Base-by-base conservation (phyloP, 35 echinoderm and acorn worm species). In the Ophiothrix spiculata region DNA sequence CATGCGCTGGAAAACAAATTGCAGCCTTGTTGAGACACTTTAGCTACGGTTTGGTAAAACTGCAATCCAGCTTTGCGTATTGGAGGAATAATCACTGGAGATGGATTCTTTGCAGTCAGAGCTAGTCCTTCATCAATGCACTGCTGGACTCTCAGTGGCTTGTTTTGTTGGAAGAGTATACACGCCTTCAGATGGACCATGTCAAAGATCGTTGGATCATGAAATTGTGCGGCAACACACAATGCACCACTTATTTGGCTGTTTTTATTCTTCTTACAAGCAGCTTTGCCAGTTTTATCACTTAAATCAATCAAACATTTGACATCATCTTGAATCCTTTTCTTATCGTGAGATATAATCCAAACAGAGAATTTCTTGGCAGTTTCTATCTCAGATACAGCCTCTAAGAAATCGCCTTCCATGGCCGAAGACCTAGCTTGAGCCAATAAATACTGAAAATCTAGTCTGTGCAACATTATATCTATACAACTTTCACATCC, bases 401-500 rank as follows among this genome's bases (percentile, higher is more conserved):
- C 81, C 63, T 88, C 75, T 36, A 33, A 17, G 14, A 38, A 21
- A 14, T 88, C 86, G 0, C 86, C 77, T 79, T 88, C 40, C 6
- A 64, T 39, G 12, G 29, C 46, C 17, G 36, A 78, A 25, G 8
- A 3, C 78, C 77, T 36, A n/a, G 77, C 86, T 42, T 54, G 29
- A 34, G 54, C 39, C 31, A 80, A 19, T 11, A 88, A 80, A 29
- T 35, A 37, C 56, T 36, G 32, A 17, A 89, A 32, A 38, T 76
- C 56, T 42, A 75, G 64, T 36, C 16, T 39, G 39, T 89, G 87
- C 36, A 89, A 79, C 56, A 45, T 38, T 37, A 89, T 32, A 54
- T 89, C 87, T 0, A 34, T 0, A 64, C 87, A 89, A 28, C 56
- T 41, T 38, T 29, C 56, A 89, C 87, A 89, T n/a, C 28, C 21